Conservation (phyloP, 2,797 vertebrate genomes). For the Pseudochirops cupreus region DNA sequence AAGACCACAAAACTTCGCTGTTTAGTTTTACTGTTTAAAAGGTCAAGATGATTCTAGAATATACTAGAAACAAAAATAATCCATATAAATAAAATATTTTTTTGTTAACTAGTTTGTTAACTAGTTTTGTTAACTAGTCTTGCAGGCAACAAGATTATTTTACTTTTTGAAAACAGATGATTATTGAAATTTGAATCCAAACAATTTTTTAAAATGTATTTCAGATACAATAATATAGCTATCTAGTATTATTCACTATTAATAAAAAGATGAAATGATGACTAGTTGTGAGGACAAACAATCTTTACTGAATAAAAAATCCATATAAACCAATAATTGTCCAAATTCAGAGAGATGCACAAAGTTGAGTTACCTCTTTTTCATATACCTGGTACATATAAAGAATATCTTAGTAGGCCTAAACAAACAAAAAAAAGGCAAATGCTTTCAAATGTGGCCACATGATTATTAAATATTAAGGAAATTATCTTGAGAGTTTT, state of each 20-base stretch:
- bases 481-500: background rate
- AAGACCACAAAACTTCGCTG: background rate
- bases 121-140: background rate
- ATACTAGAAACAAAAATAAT: background rate
- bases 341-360: background rate
- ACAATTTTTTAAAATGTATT: background rate
- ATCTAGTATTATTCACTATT: background rate
- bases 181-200: background rate
- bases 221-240: background rate
- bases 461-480: background rate
- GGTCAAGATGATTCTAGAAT: background rate
- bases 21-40: background rate
- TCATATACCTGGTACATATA: background rate
- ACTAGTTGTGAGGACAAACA: background rate
- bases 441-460: background rate
- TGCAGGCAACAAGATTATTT: slow-evolving; percentile 1
- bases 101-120: no score
- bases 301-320: background rate
- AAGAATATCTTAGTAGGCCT: background rate
- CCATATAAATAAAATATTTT: background rate
- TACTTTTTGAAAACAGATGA: background rate
- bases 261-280: slow-evolving; percentile 2
- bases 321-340: background rate
- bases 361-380: slow-evolving; percentile 4
- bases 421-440: background rate